Conservation (phyloP, 2,888 invertebrate genomes). For the Neria commutata region DNA sequence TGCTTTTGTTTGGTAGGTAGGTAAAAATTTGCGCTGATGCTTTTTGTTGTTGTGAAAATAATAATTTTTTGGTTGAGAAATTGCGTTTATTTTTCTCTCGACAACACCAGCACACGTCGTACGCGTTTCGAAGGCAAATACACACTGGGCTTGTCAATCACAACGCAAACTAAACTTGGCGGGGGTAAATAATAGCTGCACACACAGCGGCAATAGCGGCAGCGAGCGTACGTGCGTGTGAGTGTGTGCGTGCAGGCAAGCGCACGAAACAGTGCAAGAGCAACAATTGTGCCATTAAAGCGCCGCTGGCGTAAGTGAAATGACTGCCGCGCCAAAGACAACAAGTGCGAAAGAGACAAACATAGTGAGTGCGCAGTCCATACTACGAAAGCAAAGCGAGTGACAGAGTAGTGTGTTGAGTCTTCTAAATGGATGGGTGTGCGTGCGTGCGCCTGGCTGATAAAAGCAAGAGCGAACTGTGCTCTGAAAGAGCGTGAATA, state of each 20-base stretch:
- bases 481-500: too few species aligned
- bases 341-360: slow-evolving; percentile 9
- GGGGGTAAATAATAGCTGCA: slow-evolving; percentile 45
- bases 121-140: slow-evolving; percentile 64
- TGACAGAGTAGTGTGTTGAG: too few species aligned
- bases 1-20: background rate
- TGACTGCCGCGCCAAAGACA: too few species aligned
- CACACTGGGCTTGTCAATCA: slow-evolving; percentile 63
- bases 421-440: too few species aligned
- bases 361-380: background rate
- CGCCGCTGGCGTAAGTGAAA: background rate
- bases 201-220: slow-evolving; percentile 35
- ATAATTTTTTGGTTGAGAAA: background rate
- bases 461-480: too few species aligned
- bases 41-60: background rate
- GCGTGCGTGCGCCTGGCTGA: too few species aligned
- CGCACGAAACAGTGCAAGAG: slow-evolving; percentile 39
- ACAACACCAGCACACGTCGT: slow-evolving; percentile 60
- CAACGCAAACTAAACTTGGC: slow-evolving; percentile 54
- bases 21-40: background rate
- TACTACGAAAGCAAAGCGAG: too few species aligned
- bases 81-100: slow-evolving; percentile 35
- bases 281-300: slow-evolving; percentile 59
- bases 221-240: slow-evolving; percentile 1
- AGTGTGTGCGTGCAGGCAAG: slow-evolving; percentile 2